Evolutionary conservation across 2,888 invertebrate species (phyloP).

Genomic region (Drosophila nr. perissopoda): DNA sequence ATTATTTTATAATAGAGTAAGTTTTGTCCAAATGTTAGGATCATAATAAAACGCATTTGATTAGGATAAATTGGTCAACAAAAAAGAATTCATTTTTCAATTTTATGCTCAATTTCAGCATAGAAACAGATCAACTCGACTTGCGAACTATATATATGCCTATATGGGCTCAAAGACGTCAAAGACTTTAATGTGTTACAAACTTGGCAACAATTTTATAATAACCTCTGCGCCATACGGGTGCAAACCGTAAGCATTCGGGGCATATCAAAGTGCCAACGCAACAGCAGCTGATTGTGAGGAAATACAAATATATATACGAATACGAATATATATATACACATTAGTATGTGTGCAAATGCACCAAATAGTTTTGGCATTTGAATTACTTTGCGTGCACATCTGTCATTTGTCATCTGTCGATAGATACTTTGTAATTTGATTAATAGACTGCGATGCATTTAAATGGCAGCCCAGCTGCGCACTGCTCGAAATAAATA

Average conservation of each 20-base stretch:
- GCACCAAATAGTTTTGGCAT: slow-evolving; percentile 67
- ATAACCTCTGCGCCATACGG: not conserved
- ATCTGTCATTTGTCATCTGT: slow-evolving; percentile 66
- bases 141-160: not conserved
- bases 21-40: not conserved
- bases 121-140: not conserved
- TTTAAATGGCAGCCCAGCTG: slow-evolving; percentile 51
- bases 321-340: not conserved
- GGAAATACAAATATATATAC: slow-evolving; percentile 3
- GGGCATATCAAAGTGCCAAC: slow-evolving; percentile 65
- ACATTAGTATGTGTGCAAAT: slow-evolving; percentile 11
- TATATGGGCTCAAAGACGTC: not conserved
- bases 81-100: not conserved
- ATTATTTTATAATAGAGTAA: not conserved
- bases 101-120: not conserved
- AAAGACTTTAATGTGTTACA: not conserved
- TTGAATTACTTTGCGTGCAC: slow-evolving; percentile 62
- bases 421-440: slow-evolving; percentile 57
- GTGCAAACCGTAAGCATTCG: slow-evolving; percentile 48
- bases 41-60: slow-evolving; percentile 35
- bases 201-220: not conserved
- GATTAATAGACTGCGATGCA: slow-evolving; percentile 49
- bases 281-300: slow-evolving; percentile 54
- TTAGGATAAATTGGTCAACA: not conserved
- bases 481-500: slow-evolving; percentile 30